These are phyloP conservation scores for Leguminivora glycinivorella DNA, from an alignment of 1,140 invertebrate genomes.

Conservation along the genomic window DNA sequence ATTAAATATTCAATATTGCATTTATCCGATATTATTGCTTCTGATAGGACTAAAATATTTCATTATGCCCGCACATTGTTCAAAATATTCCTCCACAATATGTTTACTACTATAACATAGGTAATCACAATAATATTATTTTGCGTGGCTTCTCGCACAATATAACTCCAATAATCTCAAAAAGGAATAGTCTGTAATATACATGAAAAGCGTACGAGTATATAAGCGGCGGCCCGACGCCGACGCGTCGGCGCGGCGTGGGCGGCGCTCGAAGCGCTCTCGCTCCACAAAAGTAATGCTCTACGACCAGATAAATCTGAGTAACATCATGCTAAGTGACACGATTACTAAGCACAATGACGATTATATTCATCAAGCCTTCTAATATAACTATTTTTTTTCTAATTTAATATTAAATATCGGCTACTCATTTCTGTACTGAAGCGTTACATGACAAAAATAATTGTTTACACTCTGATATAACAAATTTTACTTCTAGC, in stretches of 20 bases:
- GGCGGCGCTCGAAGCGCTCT: background rate
- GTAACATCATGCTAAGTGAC: constrained; percentile 72
- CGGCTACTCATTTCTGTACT: constrained; percentile 69
- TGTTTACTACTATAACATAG: constrained; percentile 42
- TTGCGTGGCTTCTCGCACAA: constrained; percentile 54
- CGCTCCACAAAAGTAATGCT: constrained; percentile 44
- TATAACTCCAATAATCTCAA: constrained; percentile 54
- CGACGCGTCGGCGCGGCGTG: background rate
- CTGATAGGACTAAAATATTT: constrained; percentile 14
- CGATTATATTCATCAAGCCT: constrained; percentile 75
- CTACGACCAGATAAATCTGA: constrained; percentile 62
- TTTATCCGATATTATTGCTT: constrained; percentile 15
- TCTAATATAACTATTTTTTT: constrained; percentile 68
- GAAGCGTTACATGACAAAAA: constrained; percentile 69
- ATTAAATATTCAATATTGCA: background rate
- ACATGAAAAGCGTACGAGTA: constrained; percentile 37
- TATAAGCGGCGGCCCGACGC: background rate
- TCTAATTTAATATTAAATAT: constrained; percentile 63
- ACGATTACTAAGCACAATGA: constrained; percentile 77
- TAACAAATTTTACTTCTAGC: constrained; percentile 23
- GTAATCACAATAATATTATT: constrained; percentile 35
- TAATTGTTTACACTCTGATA: constrained; percentile 38
- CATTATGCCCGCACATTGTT: constrained; percentile 35
- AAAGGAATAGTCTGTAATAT: constrained; percentile 48
- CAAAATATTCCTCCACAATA: constrained; percentile 34